Evolutionary conservation across 2,113 vertebrate species (phyloP).

Genomic region (Rostratula benghalensis): DNA sequence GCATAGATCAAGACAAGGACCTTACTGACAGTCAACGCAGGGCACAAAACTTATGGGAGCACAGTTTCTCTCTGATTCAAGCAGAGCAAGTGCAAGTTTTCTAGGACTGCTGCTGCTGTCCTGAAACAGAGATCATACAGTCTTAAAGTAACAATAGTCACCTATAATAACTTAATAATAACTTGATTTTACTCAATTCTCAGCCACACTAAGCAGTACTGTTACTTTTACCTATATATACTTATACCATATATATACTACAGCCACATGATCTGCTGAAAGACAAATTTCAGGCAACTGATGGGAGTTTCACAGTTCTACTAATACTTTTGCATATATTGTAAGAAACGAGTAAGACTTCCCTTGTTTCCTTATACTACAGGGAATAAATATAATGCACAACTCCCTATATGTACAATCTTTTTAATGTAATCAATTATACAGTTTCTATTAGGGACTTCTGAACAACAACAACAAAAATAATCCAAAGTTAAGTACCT

Average conservation of each 20-base stretch:
- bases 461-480: not conserved
- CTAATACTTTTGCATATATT: not conserved
- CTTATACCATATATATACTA: not conserved
- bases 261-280: not conserved
- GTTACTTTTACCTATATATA: not conserved
- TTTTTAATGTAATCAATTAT: not conserved
- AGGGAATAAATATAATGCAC: not conserved
- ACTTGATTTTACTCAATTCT: not conserved
- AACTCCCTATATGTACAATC: not conserved
- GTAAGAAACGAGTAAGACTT: not conserved
- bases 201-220: not conserved
- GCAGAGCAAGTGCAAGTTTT: not conserved
- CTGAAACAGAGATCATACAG: not conserved
- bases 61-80: not conserved
- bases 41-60: not conserved
- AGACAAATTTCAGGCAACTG: not conserved
- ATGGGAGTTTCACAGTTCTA: not conserved
- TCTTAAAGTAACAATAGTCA: not conserved
- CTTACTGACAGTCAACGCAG: not conserved
- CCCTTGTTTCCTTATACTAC: not conserved
- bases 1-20: not conserved
- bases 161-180: not conserved
- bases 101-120: not conserved
- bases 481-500: not conserved
- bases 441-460: not conserved